Conservation (phyloP, 2,113 vertebrate genomes). For the Macquaria australasica region DNA sequence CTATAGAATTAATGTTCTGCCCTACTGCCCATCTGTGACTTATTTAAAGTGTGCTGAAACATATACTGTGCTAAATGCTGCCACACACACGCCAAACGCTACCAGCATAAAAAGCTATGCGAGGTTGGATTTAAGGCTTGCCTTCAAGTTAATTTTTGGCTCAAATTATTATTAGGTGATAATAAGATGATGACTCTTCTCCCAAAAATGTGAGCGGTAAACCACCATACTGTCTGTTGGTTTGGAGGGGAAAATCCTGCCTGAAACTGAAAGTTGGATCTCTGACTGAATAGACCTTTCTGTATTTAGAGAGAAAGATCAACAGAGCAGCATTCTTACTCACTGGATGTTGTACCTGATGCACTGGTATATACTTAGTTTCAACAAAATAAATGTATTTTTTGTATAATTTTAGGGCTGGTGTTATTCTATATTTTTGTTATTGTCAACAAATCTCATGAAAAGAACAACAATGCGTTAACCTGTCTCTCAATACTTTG, state of each 20-base stretch:
- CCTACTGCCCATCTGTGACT: constrained; percentile 80
- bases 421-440: neutral
- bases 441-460: neutral
- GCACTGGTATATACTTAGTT: neutral
- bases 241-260: constrained; percentile 60
- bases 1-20: constrained; percentile 80
- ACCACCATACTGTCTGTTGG: constrained; percentile 70
- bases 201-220: constrained; percentile 75
- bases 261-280: constrained; percentile 24
- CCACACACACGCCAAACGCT: constrained; percentile 67
- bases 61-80: constrained; percentile 69
- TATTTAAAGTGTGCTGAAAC: constrained; percentile 82
- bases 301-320: constrained; percentile 14
- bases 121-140: constrained; percentile 63
- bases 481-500: neutral
- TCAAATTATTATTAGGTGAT: constrained; percentile 84
- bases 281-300: constrained; percentile 20
- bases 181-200: constrained; percentile 80
- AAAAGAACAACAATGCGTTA: neutral
- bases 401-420: neutral
- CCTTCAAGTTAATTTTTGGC: constrained; percentile 77
- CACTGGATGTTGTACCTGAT: neutral
- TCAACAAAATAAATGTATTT: neutral
- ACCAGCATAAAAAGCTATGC: constrained; percentile 56
- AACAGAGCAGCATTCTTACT: neutral